Base-by-base conservation (phyloP, 2,113 vertebrate species). In the Trichomycterus rosablanca region DNA sequence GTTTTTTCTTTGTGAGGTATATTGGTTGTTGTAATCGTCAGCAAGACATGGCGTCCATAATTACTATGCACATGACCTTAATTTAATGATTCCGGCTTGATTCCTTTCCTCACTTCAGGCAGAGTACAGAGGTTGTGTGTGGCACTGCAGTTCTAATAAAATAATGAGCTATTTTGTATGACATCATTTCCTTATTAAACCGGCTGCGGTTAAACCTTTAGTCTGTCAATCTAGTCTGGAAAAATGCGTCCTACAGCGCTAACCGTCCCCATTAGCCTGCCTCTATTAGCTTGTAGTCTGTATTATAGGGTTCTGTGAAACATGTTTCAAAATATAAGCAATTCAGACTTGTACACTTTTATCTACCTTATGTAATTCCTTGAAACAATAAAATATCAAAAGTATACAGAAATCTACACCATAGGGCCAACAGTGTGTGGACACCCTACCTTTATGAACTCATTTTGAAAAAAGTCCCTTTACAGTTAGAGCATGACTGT, bases 1-100 rank as follows among this genome's bases (percentile, higher is more conserved):
- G 68, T 24, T 7, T 23, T 15, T 15, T 32, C 16, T 88, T 88
- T 88, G 78, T 77, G 70, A 88, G 87, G 68, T 68, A 4, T 66
- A 70, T 70, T 64, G 63, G 65, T 71, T 9, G 15, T 32, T 56
- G 46, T 32, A 24, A n/a, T 7, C 32, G 49, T 37, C 55, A 44
- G 43, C 60, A 54, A 30, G 48, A 34, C 34, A 30, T 34, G 49
- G 23, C 26, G 10, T 63, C 79, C 77, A 77, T 88, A 86, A 78
- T 86, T 87, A 88, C 76, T 77, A 43, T 73, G 77, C 68, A 60
- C 61, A 40, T 81, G 75, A 79, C 71, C 76, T 78, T 80, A 78
- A 80, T 83, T 79, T 76, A 50, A 30, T 26, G 51, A 18, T 35
- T 55, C 72, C 43, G 68, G 67, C 70, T 78, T 44, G 63, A 58